Conservation (phyloP, 2,113 vertebrate genomes). For the Dipodomys spectabilis region DNA sequence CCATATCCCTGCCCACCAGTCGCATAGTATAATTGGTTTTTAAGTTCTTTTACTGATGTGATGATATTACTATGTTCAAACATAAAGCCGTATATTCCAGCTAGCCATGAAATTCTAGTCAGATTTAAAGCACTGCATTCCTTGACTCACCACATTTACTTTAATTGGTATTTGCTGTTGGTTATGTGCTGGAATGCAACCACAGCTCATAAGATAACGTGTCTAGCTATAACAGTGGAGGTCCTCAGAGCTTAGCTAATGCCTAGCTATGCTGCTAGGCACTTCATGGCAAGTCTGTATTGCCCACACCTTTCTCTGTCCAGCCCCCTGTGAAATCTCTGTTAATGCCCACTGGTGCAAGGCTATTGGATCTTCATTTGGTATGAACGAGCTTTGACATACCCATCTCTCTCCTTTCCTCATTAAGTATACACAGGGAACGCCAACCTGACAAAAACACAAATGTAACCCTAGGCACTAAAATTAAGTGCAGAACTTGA, state of each 20-base stretch:
- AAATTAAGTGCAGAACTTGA: not conserved
- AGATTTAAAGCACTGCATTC: not conserved
- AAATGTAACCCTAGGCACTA: not conserved
- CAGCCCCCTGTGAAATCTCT: not conserved
- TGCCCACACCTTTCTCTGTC: not conserved
- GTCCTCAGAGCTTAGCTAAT: not conserved
- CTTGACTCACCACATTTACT: not conserved
- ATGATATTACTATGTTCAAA: not conserved
- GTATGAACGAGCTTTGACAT: not conserved
- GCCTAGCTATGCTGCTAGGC: too few species aligned
- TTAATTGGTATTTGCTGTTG: not conserved
- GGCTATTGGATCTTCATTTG: not conserved
- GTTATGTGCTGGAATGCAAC: not conserved
- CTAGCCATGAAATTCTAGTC: not conserved
- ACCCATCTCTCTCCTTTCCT: not conserved
- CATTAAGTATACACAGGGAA: not conserved
- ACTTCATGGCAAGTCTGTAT: not conserved
- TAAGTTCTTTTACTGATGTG: constrained; percentile 24
- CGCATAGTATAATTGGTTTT: not conserved
- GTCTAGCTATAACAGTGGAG: not conserved
- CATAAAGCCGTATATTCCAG: not conserved
- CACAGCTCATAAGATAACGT: too few species aligned
- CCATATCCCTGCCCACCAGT: too few species aligned
- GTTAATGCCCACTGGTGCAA: not conserved
- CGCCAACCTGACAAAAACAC: not conserved